phyloP scores from a whole-genome alignment of 2,113 vertebrate genomes.

The Carollia perspicillata region DNA sequence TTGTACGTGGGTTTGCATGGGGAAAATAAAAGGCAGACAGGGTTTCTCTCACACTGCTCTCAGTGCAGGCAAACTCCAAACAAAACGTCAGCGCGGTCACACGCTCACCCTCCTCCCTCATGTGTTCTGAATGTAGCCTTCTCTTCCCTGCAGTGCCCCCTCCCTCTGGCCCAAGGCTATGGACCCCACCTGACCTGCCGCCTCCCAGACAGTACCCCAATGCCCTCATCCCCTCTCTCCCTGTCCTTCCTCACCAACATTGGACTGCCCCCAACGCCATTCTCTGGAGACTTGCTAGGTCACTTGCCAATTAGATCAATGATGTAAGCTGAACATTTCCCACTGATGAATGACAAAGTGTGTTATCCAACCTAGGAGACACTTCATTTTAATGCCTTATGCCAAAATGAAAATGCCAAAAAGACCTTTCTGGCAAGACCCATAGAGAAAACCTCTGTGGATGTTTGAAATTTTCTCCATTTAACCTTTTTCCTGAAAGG shows the following conservation, averaged over 20 bases:
- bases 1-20: not conserved
- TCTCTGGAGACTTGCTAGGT: not conserved
- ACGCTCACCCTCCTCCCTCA: not conserved
- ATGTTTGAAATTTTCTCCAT: not conserved
- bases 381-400: not conserved
- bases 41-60: not conserved
- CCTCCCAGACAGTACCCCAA: not conserved
- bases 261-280: not conserved
- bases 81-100: not conserved
- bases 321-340: not conserved
- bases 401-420: not conserved
- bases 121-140: fast-evolving
- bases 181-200: not conserved
- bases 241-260: not conserved
- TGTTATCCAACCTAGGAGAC: not conserved
- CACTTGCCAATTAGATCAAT: not conserved
- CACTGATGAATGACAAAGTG: not conserved
- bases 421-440: not conserved
- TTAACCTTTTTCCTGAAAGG: not conserved
- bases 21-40: not conserved
- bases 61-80: not conserved
- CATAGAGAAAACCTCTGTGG: not conserved
- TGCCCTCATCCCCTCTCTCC: not conserved
- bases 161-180: not conserved
- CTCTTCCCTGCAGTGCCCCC: not conserved